Evolutionary conservation across 2,113 vertebrate genomes (phyloP).

Genomic region (Chlamydotis undulata): DNA sequence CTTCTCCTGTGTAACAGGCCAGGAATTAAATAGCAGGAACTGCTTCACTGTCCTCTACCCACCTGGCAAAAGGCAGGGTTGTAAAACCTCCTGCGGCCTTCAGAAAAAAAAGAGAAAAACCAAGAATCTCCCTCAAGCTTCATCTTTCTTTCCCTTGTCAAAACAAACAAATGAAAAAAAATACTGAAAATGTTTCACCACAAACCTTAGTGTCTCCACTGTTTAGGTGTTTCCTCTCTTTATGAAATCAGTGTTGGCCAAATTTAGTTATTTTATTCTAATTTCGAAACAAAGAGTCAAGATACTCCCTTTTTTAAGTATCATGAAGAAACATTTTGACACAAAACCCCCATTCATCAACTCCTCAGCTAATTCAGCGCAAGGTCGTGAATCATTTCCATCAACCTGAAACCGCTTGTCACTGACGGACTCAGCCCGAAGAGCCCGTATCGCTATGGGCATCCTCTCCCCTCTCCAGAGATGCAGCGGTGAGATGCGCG

Average conservation of each 20-base stretch:
- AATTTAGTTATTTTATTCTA: slow-evolving; percentile 5
- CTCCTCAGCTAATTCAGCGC: neutral
- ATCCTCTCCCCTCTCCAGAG: neutral
- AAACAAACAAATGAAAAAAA: neutral
- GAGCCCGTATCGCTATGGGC: neutral
- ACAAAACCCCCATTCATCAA: slow-evolving; percentile 7
- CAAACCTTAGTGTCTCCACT: neutral
- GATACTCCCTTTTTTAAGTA: neutral
- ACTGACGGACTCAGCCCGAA: neutral
- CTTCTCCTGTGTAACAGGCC: neutral
- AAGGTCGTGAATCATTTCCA: slow-evolving; percentile 15
- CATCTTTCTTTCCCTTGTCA: neutral
- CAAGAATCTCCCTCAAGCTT: neutral
- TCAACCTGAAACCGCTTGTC: neutral
- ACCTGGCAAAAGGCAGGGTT: neutral
- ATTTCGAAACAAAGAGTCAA: neutral
- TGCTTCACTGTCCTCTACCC: neutral
- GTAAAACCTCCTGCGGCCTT: neutral
- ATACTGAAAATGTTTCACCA: neutral
- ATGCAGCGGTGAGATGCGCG: rapidly evolving
- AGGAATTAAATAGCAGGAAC: neutral
- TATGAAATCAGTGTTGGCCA: neutral
- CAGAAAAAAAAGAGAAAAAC: too few relatives aligned
- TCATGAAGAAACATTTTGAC: slow-evolving; percentile 30
- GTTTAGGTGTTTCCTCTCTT: neutral